phyloP scores from a whole-genome alignment of 2,888 invertebrate genomes.

The Calephelis perditalis region DNA sequence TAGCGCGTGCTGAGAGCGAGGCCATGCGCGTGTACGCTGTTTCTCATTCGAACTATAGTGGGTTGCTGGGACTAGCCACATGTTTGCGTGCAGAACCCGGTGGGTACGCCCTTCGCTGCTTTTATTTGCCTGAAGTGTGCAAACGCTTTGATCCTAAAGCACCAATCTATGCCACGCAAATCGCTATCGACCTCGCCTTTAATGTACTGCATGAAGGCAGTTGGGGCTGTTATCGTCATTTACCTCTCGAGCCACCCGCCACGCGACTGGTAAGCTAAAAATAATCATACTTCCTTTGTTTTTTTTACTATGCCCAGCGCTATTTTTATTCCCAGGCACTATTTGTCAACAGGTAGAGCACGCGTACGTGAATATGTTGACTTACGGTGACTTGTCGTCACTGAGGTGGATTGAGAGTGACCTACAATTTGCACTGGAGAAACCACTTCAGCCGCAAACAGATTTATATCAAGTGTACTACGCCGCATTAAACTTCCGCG shows the following conservation, averaged over 20 bases:
- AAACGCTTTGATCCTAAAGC: constrained; percentile 79
- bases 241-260: constrained; percentile 77
- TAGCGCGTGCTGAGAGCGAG: constrained; percentile 81
- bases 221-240: constrained; percentile 76
- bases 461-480: constrained; percentile 93
- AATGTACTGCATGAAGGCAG: constrained; percentile 83
- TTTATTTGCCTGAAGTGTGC: constrained; percentile 82
- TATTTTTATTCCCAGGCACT: background rate
- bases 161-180: constrained; percentile 79
- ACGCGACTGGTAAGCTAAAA: constrained; percentile 69
- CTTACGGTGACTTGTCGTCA: constrained; percentile 96
- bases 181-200: constrained; percentile 87
- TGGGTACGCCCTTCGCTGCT: constrained; percentile 85
- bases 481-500: constrained; percentile 97
- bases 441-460: constrained; percentile 59
- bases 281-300: constrained; percentile 42
- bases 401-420: constrained; percentile 94
- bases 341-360: constrained; percentile 83
- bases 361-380: constrained; percentile 95
- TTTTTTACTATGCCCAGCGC: background rate
- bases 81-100: constrained; percentile 94
- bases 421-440: constrained; percentile 53
- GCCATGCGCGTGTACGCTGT: constrained; percentile 82
- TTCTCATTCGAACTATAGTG: constrained; percentile 83
- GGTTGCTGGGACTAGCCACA: constrained; percentile 92